Base-by-base conservation (phyloP, 1,140 invertebrate species). In the Drosophila gunungcola region DNA sequence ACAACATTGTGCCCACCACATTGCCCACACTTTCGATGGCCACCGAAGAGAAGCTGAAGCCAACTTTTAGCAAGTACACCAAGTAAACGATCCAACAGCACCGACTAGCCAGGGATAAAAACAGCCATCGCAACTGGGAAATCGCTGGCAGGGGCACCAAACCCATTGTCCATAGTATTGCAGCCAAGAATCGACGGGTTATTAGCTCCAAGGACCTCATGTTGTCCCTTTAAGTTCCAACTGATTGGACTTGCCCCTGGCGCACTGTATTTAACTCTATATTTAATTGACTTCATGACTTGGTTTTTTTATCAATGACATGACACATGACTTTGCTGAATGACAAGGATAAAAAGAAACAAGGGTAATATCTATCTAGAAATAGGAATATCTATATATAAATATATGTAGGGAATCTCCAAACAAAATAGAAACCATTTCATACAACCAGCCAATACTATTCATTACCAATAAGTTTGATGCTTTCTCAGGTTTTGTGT, bases 151-250 rank as follows among this genome's bases (percentile, higher is more conserved):
- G 38, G 0, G 84, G 79, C 11, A 77, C 12, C 11, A 86, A 42
- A 0, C 61, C 70, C 65, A 76, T 53, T 5, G 70, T n/a, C 45
- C 75, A 72, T 12, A 62, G 82, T 21, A 56, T 29, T 32, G 4
- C 45, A 11, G 11, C 11, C 4, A 86, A 48, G 21, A 57, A 64
- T n/a, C 65, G 69, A 13, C 38, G 54, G 1, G 75, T 72, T 0
- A 88, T 21, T 10, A 58, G 52, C 51, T 75, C 83, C 51, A 86
- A 13, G 12, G 79, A 75, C 27, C 62, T 76, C 82, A 88, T 88
- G 9, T 27, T 55, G 48, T 2, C 4, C 11, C 5, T 27, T 10
- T 3, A n/a, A 49, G 39, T 9, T 46, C 2, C 2, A 76, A 77
- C 61, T 76, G 73, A 43, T 38, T 32, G 6, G 11, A 7, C 5